These are phyloP conservation scores for Linyphia triangularis DNA, from an alignment of 2,888 invertebrate genomes.

Conservation along the genomic window DNA sequence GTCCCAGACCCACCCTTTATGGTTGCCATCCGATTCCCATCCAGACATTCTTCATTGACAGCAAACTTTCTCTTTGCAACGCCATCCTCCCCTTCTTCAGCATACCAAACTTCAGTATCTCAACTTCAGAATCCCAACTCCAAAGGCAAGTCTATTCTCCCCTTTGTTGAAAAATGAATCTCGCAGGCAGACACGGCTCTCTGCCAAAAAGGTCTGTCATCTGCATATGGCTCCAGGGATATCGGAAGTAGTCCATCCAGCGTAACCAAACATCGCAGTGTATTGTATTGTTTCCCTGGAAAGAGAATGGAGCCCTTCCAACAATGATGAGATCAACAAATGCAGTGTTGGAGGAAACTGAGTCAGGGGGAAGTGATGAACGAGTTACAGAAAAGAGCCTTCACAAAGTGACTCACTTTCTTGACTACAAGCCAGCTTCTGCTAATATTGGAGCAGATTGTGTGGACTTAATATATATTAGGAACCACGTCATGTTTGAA, in stretches of 20 bases:
- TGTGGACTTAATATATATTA: constrained; percentile 56
- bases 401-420: constrained; percentile 66
- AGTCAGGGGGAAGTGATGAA: constrained; percentile 60
- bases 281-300: constrained; percentile 69
- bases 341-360: constrained; percentile 43
- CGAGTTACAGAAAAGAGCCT: constrained; percentile 52
- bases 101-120: no score
- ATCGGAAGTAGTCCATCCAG: constrained; percentile 65
- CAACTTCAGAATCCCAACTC: no score
- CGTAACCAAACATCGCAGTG: constrained; percentile 57
- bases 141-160: constrained; percentile 3
- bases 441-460: constrained; percentile 63
- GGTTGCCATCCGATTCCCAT: neutral
- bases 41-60: neutral
- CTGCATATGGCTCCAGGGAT: constrained; percentile 62
- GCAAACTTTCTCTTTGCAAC: no score
- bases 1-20: neutral
- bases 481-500: constrained; percentile 47
- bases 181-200: constrained; percentile 3
- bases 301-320: constrained; percentile 68
- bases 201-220: constrained; percentile 64
- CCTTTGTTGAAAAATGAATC: constrained; percentile 32
- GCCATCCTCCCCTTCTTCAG: no score
- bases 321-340: constrained; percentile 67
- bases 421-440: constrained; percentile 67